phyloP scores from a whole-genome alignment of 1,140 invertebrate species.

The Harlomillsia oculata region DNA sequence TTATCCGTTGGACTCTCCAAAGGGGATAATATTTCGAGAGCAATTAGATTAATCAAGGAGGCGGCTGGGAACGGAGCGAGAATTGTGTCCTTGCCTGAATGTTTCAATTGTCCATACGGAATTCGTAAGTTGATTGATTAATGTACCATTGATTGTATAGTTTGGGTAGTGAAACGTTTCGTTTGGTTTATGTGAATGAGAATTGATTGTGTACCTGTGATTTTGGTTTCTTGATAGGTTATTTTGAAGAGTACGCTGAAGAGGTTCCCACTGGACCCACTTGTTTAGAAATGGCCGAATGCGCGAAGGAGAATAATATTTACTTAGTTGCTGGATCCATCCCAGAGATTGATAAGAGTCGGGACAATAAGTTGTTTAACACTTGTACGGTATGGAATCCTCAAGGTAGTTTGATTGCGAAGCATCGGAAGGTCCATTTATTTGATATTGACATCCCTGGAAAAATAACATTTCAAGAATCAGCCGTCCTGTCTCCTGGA shows the following conservation, averaged over 20 bases:
- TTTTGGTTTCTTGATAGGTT: constrained; percentile 44
- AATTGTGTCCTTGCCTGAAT: constrained; percentile 76
- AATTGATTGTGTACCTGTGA: not conserved
- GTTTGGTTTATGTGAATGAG: not conserved
- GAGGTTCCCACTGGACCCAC: not conserved
- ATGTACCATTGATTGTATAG: not conserved
- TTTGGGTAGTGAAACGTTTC: not conserved
- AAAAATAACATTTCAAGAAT: constrained; percentile 88
- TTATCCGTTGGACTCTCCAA: constrained; percentile 64
- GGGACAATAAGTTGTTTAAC: constrained; percentile 66
- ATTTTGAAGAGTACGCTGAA: constrained; percentile 69
- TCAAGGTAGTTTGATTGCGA: constrained; percentile 60
- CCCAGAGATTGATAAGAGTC: constrained; percentile 54
- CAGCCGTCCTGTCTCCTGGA: constrained; percentile 68
- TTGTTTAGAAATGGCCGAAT: constrained; percentile 52
- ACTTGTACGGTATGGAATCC: constrained; percentile 82
- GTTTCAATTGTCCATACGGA: constrained; percentile 90
- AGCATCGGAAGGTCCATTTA: constrained; percentile 76
- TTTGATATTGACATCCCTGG: constrained; percentile 92
- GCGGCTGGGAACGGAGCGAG: constrained; percentile 65
- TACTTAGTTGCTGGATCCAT: constrained; percentile 83
- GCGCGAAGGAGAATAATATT: constrained; percentile 66
- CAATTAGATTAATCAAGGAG: constrained; percentile 58
- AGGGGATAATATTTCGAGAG: constrained; percentile 60
- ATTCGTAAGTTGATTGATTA: constrained; percentile 57